Conservation (phyloP, 35 echinoderm and acorn worm genomes). For the Heliocidaris erythrogramma region DNA sequence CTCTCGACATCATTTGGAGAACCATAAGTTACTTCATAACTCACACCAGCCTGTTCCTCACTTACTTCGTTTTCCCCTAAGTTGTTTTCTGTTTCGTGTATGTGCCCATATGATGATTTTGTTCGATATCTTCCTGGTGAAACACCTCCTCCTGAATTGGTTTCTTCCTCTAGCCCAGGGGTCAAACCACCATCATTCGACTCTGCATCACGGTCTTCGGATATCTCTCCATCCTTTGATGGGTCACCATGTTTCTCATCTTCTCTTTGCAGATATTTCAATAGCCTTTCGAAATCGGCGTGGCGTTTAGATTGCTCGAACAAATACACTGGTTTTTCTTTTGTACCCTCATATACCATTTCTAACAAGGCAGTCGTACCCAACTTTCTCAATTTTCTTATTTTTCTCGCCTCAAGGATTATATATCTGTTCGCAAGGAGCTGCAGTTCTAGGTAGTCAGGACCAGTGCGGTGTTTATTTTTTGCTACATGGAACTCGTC, state of each 20-base stretch:
- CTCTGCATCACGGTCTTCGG: neutral
- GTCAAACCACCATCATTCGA: neutral
- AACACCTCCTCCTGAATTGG: neutral
- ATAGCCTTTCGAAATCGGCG: neutral
- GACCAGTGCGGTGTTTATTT: neutral
- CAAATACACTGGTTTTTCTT: neutral
- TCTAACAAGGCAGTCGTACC: conserved; percentile 20
- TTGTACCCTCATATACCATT: conserved; percentile 25
- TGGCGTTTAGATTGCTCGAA: neutral
- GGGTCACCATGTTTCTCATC: neutral
- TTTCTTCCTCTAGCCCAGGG: neutral
- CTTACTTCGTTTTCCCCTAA: neutral
- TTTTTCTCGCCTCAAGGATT: neutral
- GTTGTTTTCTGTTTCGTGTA: neutral
- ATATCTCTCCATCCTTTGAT: neutral
- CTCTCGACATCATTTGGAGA: no score
- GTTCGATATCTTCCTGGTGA: neutral
- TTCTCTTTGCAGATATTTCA: neutral
- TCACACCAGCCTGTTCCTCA: neutral
- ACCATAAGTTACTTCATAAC: no score
- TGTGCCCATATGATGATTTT: neutral
- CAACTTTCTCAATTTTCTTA: neutral
- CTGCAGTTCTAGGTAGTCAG: conserved; percentile 9
- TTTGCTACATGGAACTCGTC: conserved; percentile 19
- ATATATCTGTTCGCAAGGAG: neutral